These are phyloP conservation scores for Rana temporaria DNA, from an alignment of 2,113 vertebrate species.

Conservation along the genomic window DNA sequence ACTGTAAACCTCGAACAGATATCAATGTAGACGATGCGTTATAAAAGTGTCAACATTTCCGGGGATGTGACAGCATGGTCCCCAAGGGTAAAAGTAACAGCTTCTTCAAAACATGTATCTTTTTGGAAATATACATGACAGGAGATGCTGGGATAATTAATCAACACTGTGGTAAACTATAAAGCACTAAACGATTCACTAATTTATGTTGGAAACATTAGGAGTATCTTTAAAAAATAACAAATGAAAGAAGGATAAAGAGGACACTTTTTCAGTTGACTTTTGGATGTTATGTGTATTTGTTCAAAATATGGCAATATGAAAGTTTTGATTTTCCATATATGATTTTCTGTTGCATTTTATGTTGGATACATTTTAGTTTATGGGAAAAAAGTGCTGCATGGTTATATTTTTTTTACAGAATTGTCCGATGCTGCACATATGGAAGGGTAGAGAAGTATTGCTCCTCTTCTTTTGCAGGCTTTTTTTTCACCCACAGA, in stretches of 20 bases:
- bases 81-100: constrained; percentile 29
- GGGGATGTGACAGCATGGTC: constrained; percentile 13
- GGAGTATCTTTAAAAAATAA: background rate
- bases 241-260: background rate
- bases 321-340: too few relatives aligned
- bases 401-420: too few relatives aligned
- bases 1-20: constrained; percentile 17
- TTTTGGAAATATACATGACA: constrained; percentile 35
- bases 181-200: background rate
- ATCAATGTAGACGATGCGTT: constrained; percentile 32
- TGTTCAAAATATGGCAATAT: too few relatives aligned
- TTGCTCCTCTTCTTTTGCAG: too few relatives aligned
- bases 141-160: constrained; percentile 28
- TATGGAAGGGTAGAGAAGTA: too few relatives aligned
- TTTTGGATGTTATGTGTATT: too few relatives aligned
- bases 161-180: background rate
- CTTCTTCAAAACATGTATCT: constrained; percentile 7
- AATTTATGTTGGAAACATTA: background rate
- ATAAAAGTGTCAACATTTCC: constrained; percentile 32
- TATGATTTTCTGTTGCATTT: too few relatives aligned
- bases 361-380: too few relatives aligned
- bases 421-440: too few relatives aligned
- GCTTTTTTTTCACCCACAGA: too few relatives aligned
- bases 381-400: too few relatives aligned
- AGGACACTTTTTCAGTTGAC: too few relatives aligned